Base-by-base conservation (phyloP, 2,113 vertebrate genomes). In the Carlito syrichta region DNA sequence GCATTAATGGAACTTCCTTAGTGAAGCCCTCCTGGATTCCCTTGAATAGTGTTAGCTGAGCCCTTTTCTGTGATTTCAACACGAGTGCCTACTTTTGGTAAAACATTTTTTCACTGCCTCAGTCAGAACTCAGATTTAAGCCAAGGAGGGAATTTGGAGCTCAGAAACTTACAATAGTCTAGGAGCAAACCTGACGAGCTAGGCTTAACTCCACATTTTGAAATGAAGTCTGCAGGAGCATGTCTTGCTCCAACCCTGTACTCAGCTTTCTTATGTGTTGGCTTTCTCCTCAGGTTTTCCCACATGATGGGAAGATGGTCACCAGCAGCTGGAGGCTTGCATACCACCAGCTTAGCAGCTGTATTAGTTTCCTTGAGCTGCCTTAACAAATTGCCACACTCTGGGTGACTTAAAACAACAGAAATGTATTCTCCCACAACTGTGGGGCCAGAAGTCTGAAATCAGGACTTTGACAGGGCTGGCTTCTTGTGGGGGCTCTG, bases 391-490 rank as follows among this genome's bases (percentile, higher is more conserved):
- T 96, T 30, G 27, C 22, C 66, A 71, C 27, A 35, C 32, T 45
- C 23, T n/a, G 84, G 50, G 25, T 95, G 40, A 32, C n/a, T 79
- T 91, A 48, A 86, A 93, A 74, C 35, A 85, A 43, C 52, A 94
- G 74, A 76, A 43, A 48, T 86, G 5, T 25, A 54, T 87, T 84
- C 38, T 63, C 7, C 48, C 56, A 52, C 13, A 58, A 2, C 4
- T 79, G 40, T 76, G 52, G 52, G 78, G 69, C 52, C 76, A 54
- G 85, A 81, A 86, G 79, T 76, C 79, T 0, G 14, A 54, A 54
- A 78, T 84, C 90, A 89, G 74, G 76, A 71, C 73, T 30, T 87
- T 84, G 81, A 89, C 85, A 97, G 82, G 19, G 52, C 73, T 86
- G 86, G 23, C 54, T 92, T 14, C 84, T 95, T 77, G 16, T 54